These are phyloP conservation scores for Discoglossus pictus DNA, from an alignment of 2,797 vertebrate species.

Conservation along the genomic window DNA sequence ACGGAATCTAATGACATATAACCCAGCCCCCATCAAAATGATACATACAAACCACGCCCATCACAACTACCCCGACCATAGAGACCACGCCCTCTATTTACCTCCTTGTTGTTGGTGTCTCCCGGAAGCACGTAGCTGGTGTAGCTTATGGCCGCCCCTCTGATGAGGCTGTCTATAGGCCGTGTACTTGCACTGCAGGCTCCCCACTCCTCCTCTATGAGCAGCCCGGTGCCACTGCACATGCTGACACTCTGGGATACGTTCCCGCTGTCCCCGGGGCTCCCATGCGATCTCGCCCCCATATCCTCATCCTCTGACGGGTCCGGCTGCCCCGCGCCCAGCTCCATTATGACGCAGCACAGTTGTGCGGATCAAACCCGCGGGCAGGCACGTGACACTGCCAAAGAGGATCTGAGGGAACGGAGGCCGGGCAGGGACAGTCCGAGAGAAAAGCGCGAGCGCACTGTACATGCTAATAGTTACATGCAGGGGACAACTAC, in stretches of 20 bases:
- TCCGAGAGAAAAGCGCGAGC: neutral
- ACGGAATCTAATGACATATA: too few species aligned
- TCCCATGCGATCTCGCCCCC: conserved; percentile 59
- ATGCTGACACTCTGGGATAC: conserved; percentile 92
- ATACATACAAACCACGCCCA: too few species aligned
- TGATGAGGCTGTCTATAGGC: conserved; percentile 61
- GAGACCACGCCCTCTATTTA: conserved; percentile 49
- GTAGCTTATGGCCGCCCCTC: conserved; percentile 69
- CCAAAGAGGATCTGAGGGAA: neutral
- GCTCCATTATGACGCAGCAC: conserved; percentile 13
- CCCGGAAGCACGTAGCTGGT: conserved; percentile 76
- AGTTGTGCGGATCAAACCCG: too few species aligned
- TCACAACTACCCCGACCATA: too few species aligned
- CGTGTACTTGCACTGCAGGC: too few species aligned
- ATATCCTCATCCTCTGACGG: conserved; percentile 59
- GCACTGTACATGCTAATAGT: too few species aligned
- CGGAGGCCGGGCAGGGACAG: conserved; percentile 18
- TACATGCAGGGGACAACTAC: too few species aligned
- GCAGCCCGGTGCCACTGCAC: conserved; percentile 76
- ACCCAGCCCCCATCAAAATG: too few species aligned
- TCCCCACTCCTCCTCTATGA: conserved; percentile 57
- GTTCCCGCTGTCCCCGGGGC: conserved; percentile 83
- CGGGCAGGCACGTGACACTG: conserved; percentile 2
- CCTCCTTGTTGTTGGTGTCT: conserved; percentile 77
- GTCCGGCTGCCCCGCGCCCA: neutral